Conservation (phyloP, 2,797 vertebrate species). For the Megalops cyprinoides region DNA sequence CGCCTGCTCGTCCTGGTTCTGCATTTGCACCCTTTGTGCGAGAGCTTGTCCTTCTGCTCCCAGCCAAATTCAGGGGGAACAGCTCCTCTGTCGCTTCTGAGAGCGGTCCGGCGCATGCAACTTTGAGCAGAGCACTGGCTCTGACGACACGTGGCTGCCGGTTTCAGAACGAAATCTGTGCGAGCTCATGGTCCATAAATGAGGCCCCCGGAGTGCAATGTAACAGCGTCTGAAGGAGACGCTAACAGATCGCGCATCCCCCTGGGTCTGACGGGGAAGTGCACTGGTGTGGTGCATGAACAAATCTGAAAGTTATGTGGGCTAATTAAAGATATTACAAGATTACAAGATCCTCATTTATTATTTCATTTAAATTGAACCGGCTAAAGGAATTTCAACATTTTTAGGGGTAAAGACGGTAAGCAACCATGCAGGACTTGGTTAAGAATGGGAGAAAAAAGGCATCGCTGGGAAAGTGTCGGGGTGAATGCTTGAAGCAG, state of each 20-base stretch:
- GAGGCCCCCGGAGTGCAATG: neutral
- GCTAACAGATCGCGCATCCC: neutral
- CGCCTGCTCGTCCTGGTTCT: no score
- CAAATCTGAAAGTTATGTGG: constrained; percentile 48
- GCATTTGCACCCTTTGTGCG: neutral
- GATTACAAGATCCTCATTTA: constrained; percentile 69
- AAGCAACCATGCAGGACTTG: no score
- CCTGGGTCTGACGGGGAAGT: constrained; percentile 2
- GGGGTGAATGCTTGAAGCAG: no score
- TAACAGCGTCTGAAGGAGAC: neutral
- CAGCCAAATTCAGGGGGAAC: neutral
- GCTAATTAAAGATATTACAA: constrained; percentile 75
- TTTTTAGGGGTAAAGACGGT: no score
- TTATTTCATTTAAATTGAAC: no score
- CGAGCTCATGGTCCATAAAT: constrained; percentile 4
- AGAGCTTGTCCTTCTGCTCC: neutral
- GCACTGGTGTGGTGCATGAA: neutral
- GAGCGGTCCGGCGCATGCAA: no score
- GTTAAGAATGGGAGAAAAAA: no score
- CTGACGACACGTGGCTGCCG: no score
- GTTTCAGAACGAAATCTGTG: neutral
- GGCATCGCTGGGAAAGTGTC: no score
- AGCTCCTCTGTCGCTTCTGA: neutral
- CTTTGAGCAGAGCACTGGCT: no score
- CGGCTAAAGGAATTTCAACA: no score